Percentiles rank a stretch among this genome's conserved stretches.
phyloP scores from a whole-genome alignment of 2,888 invertebrate species.

The Mamestra brassicae region DNA sequence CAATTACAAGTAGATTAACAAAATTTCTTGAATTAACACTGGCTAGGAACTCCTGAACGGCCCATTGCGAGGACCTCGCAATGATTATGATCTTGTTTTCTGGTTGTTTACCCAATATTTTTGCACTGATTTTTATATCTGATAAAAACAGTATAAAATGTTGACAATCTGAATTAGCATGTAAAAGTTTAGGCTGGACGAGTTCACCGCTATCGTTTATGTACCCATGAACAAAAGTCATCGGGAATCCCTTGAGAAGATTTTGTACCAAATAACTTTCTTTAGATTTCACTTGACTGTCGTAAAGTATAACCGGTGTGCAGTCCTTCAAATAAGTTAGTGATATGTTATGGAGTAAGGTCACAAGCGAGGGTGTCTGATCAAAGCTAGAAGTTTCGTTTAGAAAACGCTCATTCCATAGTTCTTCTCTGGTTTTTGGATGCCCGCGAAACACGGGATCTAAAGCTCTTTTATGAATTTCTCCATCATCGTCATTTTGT shows the following conservation, averaged over 20 bases:
- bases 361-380: conserved; percentile 91
- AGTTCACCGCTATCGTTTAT: conserved; percentile 88
- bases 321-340: conserved; percentile 92
- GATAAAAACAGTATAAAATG: conserved; percentile 93
- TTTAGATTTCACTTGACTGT: conserved; percentile 89
- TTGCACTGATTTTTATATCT: conserved; percentile 91
- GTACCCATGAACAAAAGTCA: conserved; percentile 92
- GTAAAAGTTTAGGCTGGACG: conserved; percentile 84
- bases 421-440: conserved; percentile 90
- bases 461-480: conserved; percentile 76
- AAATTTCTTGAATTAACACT: conserved; percentile 92
- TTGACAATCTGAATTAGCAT: conserved; percentile 88
- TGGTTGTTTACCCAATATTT: conserved; percentile 92
- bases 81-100: conserved; percentile 92
- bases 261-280: conserved; percentile 91
- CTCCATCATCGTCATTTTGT: conserved; percentile 27
- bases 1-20: conserved; percentile 93
- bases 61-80: conserved; percentile 94
- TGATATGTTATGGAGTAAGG: conserved; percentile 91
- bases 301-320: conserved; percentile 93
- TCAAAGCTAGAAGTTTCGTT: conserved; percentile 81
- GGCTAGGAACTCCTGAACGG: conserved; percentile 93
- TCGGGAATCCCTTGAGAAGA: conserved; percentile 90
- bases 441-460: conserved; percentile 91
- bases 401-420: conserved; percentile 89